Percentiles rank a stretch among this genome's conserved stretches.
phyloP scores from a whole-genome alignment of 2,113 vertebrate species.

The Ophiodon elongatus region DNA sequence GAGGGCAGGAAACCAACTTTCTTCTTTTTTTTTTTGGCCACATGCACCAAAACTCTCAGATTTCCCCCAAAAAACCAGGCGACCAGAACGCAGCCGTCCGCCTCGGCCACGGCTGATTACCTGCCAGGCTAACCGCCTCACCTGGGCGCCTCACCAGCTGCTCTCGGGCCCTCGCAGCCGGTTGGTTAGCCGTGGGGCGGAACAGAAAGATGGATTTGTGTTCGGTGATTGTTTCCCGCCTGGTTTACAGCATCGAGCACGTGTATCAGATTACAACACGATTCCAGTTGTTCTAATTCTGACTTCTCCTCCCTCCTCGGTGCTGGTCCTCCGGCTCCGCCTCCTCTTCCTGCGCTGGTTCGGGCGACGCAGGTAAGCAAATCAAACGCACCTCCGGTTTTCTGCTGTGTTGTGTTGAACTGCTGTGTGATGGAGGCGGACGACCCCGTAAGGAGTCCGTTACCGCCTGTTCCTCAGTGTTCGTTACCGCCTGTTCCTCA shows the following conservation, averaged over 20 bases:
- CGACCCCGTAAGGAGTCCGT: no score
- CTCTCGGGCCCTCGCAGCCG: no score
- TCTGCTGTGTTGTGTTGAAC: no score
- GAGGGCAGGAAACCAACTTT: no score
- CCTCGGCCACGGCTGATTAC: conserved; percentile 7
- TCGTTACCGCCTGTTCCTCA: no score
- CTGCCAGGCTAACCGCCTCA: conserved; percentile 16
- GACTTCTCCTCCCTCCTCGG: background rate
- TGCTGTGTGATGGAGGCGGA: no score
- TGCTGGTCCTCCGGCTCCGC: background rate
- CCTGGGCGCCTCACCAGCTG: no score
- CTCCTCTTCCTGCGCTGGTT: conserved; percentile 14
- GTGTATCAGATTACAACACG: background rate
- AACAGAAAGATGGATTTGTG: background rate
- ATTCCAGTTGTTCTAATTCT: background rate
- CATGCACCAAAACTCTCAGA: background rate
- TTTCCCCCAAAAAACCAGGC: background rate
- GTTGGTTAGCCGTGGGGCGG: background rate
- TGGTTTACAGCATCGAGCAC: background rate
- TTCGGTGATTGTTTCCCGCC: background rate
- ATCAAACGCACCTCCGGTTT: background rate
- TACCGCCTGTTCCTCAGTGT: no score
- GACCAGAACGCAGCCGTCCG: background rate
- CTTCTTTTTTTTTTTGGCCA: conserved; percentile 1
- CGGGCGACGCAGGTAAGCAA: conserved; percentile 41